These are phyloP conservation scores for Pachypanchax playfairii DNA, from an alignment of 2,113 vertebrate genomes.

Conservation along the genomic window DNA sequence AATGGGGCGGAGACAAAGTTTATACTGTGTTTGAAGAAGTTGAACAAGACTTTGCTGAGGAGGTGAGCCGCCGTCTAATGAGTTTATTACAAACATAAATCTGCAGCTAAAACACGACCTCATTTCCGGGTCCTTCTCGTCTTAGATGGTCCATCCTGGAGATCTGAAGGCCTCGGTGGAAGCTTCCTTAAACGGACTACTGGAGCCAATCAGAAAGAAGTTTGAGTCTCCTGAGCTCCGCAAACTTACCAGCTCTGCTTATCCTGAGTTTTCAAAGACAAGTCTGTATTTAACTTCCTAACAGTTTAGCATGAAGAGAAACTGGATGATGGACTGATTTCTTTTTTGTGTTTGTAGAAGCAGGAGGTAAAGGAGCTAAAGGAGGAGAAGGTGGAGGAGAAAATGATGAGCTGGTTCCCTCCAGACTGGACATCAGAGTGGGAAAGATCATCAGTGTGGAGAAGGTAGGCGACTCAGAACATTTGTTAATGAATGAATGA, in stretches of 20 bases:
- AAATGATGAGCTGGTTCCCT: conserved; percentile 84
- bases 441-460: conserved; percentile 92
- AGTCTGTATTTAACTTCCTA: conserved; percentile 80
- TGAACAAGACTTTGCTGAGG: conserved; percentile 91
- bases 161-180: conserved; percentile 96
- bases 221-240: conserved; percentile 88
- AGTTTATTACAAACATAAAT: neutral
- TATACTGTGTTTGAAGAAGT: conserved; percentile 86
- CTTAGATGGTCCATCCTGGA: conserved; percentile 90
- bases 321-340: neutral
- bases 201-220: conserved; percentile 95
- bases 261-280: conserved; percentile 86
- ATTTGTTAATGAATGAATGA: too few relatives aligned
- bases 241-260: conserved; percentile 85
- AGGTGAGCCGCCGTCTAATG: conserved; percentile 77
- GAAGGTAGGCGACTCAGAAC: conserved; percentile 78
- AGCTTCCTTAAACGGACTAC: conserved; percentile 87
- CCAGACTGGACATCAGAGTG: conserved; percentile 92
- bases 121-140: neutral
- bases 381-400: conserved; percentile 71
- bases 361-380: conserved; percentile 80
- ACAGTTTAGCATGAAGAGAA: neutral
- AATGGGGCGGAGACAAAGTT: conserved; percentile 94
- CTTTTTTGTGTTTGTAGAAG: conserved; percentile 74
- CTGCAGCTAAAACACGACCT: too few relatives aligned